phyloP scores from a whole-genome alignment of 2,113 vertebrate genomes.

The Piprites chloris region DNA sequence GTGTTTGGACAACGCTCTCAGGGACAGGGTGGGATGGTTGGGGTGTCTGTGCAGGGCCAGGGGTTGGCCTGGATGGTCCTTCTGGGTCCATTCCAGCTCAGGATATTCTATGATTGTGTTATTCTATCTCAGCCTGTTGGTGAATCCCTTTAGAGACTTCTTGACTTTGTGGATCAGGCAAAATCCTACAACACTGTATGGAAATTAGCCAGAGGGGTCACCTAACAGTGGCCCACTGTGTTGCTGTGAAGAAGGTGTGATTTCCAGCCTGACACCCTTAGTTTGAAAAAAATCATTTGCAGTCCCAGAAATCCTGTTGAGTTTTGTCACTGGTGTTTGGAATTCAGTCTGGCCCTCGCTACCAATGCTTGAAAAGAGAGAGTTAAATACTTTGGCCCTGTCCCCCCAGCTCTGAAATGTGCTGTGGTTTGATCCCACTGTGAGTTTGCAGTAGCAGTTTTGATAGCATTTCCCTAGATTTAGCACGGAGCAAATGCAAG shows the following conservation, averaged over 20 bases:
- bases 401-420: background rate
- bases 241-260: background rate
- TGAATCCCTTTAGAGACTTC: background rate
- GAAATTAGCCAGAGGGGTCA: background rate
- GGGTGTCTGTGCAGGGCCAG: background rate
- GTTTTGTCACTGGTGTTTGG: background rate
- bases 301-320: background rate
- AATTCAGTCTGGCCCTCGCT: background rate
- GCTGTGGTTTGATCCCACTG: background rate
- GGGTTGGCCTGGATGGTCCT: background rate
- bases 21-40: background rate
- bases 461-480: background rate
- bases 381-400: too few species aligned
- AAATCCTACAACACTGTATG: background rate
- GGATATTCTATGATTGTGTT: background rate
- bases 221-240: background rate
- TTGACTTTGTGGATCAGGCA: background rate
- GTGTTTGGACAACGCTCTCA: background rate
- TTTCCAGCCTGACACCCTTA: background rate
- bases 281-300: background rate
- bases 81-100: background rate
- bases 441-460: background rate
- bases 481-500: background rate
- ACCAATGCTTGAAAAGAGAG: background rate
- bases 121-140: background rate